Base-by-base conservation (phyloP, 2,888 invertebrate species). In the Spodoptera picta region DNA sequence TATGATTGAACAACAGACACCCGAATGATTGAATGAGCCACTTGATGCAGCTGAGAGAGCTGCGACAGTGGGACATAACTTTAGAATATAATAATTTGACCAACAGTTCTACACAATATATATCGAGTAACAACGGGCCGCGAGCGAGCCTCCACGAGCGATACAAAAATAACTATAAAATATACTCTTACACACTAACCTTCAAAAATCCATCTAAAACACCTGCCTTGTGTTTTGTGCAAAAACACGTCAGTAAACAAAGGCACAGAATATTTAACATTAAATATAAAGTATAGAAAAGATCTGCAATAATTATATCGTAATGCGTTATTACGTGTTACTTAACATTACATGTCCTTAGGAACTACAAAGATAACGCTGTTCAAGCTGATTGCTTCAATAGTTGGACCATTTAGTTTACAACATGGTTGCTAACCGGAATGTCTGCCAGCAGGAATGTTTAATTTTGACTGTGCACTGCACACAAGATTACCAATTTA, bases 191-290 rank as follows among this genome's bases (percentile, higher is more conserved):
- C 49, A 70, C 24, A 19, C 82, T 87, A 87, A 80, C 79, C 58
- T 76, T 77, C 69, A 84, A 83, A 86, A 87, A 81, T 76, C 64
- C 69, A 75, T 83, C 78, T 70, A 86, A 87, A 87, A 83, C 80
- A 60, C 81, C 78, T 83, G 78, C 75, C 79, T 81, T 77, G 19
- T 27, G 63, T 75, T 64, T 64, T 79, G 80, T 79, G 79, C 72
- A 60, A 58, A 24, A 36, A 74, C 46, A 65, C 56, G 52, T 57
- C 69, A 76, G 24, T 54, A n/a, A 73, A 58, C 59, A 71, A 88
- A 88, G 87, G 88, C 88, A 88, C 85, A 83, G 71, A 43, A 65
- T 59, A 82, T 70, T 66, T 67, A 82, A 68, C 67, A 73, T 65
- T 65, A 47, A 55, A 79, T 70, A 79, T 72, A 74, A 82, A 77